Conservation (phyloP, 1,140 invertebrate genomes). For the Maconellicoccus hirsutus region DNA sequence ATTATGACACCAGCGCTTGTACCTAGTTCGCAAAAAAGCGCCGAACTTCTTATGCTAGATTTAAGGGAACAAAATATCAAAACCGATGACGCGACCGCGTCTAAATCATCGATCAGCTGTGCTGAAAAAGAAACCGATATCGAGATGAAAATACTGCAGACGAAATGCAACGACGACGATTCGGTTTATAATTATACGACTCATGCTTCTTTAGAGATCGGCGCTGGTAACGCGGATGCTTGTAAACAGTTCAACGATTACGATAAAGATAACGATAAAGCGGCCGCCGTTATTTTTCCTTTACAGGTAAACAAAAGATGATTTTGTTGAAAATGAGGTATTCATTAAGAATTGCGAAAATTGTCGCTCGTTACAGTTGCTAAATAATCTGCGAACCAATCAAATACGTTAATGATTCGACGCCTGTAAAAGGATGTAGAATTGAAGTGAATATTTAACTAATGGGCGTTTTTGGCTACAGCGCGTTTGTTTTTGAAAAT, state of each 20-base stretch:
- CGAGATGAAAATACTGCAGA: conserved; percentile 11
- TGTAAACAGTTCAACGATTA: background rate
- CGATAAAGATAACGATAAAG: background rate
- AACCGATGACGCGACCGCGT: background rate
- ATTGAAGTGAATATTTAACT: too few relatives aligned
- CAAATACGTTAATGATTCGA: too few relatives aligned
- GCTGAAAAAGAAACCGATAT: background rate
- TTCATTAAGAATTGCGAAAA: too few relatives aligned
- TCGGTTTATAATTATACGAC: conserved; percentile 15
- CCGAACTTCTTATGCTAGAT: background rate
- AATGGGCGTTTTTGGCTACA: too few relatives aligned
- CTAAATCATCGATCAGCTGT: background rate
- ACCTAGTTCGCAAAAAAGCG: background rate
- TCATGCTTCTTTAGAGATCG: background rate
- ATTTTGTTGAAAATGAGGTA: too few relatives aligned
- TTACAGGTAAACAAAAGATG: background rate
- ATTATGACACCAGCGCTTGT: conserved; percentile 1
- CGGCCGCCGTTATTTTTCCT: background rate
- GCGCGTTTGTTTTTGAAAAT: too few relatives aligned
- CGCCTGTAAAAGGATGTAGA: too few relatives aligned
- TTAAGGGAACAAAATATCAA: background rate
- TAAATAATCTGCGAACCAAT: too few relatives aligned
- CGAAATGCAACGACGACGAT: background rate
- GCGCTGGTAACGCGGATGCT: background rate
- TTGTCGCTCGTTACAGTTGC: too few relatives aligned